Base-by-base conservation (phyloP, 2,888 invertebrate genomes). In the Troides oblongomaculatus region DNA sequence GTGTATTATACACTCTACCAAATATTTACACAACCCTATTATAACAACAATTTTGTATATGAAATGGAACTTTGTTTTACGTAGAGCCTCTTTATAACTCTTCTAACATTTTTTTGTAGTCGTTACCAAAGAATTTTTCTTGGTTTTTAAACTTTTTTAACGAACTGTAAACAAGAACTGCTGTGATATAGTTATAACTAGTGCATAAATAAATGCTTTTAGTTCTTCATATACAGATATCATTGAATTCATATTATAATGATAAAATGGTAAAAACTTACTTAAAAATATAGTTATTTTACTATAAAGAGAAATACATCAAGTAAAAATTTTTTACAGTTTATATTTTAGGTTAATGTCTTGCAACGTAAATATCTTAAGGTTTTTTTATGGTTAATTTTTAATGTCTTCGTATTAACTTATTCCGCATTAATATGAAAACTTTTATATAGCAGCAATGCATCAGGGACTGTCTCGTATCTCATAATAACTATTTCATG, bases 1-100 rank as follows among this genome's bases (percentile, higher is more conserved):
- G 59, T 69, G 64, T 64, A 61, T 69, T 69, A 64, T 60, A 53
- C 64, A 56, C 64, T 64, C 12, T 50, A 46, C 60, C 58, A 64
- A 68, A 69, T 60, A 64, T 60, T 60, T 60, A 69, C 56, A 69
- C 60, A 56, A 25, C 46, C 18, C 25, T 62, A 68, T 30, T 46
- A 14, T 23, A 57, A 23, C 46, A 62, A 62, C 7, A 36, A 21
- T 66, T 50, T 66, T 60, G 43, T 14, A n/a, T n/a, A 36, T 60
- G 60, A 59, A 59, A 65, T 23, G 7, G 21, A 58, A 12, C 0
- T 23, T 4, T 58, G 23, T n/a, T n/a, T 23, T 57, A 6, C 12
- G 10, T 23, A 23, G 3, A 58, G 23, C 12, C 25, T 12, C 25
- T 58, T 21, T 23, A 23, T 4, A 58, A 10, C 57, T n/a, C 23